Base-by-base conservation (phyloP, 2,888 invertebrate species). In the Neoitamus cyanurus region DNA sequence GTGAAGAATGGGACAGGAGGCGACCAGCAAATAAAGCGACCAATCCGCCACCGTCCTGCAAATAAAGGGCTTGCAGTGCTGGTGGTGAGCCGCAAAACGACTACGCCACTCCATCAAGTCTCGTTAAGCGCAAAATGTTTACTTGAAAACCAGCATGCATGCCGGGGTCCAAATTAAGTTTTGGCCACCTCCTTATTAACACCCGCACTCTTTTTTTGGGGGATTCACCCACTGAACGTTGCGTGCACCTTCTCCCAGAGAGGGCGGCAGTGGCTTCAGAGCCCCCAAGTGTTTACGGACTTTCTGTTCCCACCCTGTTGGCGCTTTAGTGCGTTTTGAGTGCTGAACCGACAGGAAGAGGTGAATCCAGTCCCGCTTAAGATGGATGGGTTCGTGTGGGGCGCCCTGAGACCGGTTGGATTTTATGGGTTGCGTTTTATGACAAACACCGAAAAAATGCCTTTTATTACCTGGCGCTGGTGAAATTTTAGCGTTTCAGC, bases 401-500 rank as follows among this genome's bases (percentile, higher is more conserved):
- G 15, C 30, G 70, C n/a, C 36, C 37, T 42, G 48, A 31, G 48
- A 78, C 58, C 78, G 31, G 48, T 30, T 78, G 78, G 48, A 5
- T 78, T 78, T 78, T 78, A 78, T 78, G 48, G 58, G 58, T 15
- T 78, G 30, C 78, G 78, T 78, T 78, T 78, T 48, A 78, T 78
- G 78, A 78, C 78, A 58, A 78, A 78, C 78, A 48, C 42, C 46
- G 78, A 78, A 78, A 78, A 78, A 78, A 78, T 78, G 28, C 20
- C 15, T 58, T 42, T 31, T 78, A 48, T 58, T 78, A 78, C 42
- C 58, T 31, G 20, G 68, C 75, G 37, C 42, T 34, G 34, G 13
- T 36, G 5, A 30, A 77, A 77, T 77, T 77, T 46, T 2, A 11
- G 77, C 28, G 37, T 37, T 75, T 15, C 6, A 13, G 34, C 20